A percentile compares a stretch with the other conserved stretches of the same genome.
These are phyloP conservation scores for Pangasius mekongensis DNA, from an alignment of 2,797 vertebrate genomes.

Conservation along the genomic window DNA sequence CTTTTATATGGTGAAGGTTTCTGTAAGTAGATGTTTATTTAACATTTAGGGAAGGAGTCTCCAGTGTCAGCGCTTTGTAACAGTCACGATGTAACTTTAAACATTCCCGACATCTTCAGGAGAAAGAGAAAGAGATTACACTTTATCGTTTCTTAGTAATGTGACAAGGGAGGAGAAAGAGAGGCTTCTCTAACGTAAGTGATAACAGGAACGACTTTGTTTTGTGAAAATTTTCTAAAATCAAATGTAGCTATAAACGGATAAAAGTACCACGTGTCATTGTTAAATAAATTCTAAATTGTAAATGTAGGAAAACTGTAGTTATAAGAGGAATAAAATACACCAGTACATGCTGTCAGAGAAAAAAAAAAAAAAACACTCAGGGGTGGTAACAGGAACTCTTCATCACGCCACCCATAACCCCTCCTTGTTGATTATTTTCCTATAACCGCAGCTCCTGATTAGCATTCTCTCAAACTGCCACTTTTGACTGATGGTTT, in stretches of 20 bases:
- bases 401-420: not conserved
- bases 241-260: not conserved
- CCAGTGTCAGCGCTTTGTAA: not conserved
- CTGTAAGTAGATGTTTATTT: not conserved
- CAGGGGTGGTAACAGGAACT: not conserved
- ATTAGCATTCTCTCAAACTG: not conserved
- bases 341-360: not conserved
- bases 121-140: not conserved
- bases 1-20: not conserved
- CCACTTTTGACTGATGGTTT: conserved; percentile 24
- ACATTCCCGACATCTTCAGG: not conserved
- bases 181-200: not conserved
- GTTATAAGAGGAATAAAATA: not conserved
- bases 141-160: too few relatives aligned
- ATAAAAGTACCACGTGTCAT: not conserved
- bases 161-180: too few relatives aligned
- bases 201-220: not conserved
- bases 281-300: not conserved
- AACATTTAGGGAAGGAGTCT: not conserved
- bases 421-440: not conserved
- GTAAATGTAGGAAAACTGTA: not conserved
- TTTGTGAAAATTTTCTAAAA: not conserved
- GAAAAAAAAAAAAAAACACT: not conserved
- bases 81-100: not conserved
- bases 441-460: not conserved